Evolutionary conservation across 2,888 invertebrate genomes (phyloP).

Genomic region (Aethes cnicana): DNA sequence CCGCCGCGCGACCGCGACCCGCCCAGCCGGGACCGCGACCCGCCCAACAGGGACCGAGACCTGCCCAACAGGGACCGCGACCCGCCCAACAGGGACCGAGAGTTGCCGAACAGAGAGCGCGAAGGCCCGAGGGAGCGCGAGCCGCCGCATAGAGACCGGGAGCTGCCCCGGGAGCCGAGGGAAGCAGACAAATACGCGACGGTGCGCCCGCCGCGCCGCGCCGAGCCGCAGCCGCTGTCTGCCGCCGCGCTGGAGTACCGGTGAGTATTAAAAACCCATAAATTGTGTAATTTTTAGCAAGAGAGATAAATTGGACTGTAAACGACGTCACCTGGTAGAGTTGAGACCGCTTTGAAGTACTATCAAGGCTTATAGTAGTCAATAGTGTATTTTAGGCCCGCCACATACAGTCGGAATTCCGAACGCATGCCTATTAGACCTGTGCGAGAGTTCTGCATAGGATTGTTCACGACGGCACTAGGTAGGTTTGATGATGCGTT

Average conservation of each 20-base stretch:
- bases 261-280: too few relatives aligned
- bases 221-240: conserved; percentile 79
- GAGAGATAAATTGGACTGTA: too few relatives aligned
- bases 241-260: conserved; percentile 82
- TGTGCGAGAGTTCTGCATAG: too few relatives aligned
- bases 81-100: conserved; percentile 17
- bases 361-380: too few relatives aligned
- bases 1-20: conserved; percentile 47
- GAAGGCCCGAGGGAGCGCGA: conserved; percentile 1
- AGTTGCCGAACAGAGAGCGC: conserved; percentile 25
- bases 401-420: too few relatives aligned
- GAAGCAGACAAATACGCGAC: conserved; percentile 68
- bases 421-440: too few relatives aligned
- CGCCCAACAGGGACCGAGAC: conserved; percentile 15
- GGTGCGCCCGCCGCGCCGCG: conserved; percentile 61
- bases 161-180: conserved; percentile 25
- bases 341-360: too few relatives aligned
- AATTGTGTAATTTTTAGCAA: too few relatives aligned
- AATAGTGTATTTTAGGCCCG: too few relatives aligned
- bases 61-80: conserved; percentile 8
- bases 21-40: conserved; percentile 34
- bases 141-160: neutral
- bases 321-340: too few relatives aligned
- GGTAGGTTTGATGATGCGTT: too few relatives aligned
- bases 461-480: too few relatives aligned